Evolutionary conservation across 92 coral and sea anemone species (phyloP).

Genomic region (Phenganax marumi): DNA sequence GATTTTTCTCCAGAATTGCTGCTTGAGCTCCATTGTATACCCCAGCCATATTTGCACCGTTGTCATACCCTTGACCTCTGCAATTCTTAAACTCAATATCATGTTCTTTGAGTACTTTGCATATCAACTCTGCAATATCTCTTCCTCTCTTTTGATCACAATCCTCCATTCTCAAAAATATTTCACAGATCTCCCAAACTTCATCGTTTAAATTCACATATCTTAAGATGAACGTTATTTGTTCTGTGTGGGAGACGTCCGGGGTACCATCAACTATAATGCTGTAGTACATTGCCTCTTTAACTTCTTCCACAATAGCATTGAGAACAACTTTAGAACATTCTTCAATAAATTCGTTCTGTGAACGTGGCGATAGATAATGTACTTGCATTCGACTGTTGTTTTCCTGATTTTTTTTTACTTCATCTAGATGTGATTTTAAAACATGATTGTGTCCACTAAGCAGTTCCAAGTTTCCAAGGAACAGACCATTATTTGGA

Average conservation of each 20-base stretch:
- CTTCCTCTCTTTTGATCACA: slow-evolving; percentile 2
- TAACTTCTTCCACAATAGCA: slow-evolving; percentile 30
- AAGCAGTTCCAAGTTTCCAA: slow-evolving; percentile 21
- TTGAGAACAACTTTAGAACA: slow-evolving; percentile 27
- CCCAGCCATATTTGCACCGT: slow-evolving; percentile 25
- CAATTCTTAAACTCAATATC: neutral
- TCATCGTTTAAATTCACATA: slow-evolving; percentile 5
- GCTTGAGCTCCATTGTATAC: slow-evolving; percentile 13
- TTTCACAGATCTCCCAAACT: neutral
- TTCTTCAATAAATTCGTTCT: slow-evolving; percentile 26
- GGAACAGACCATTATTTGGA: slow-evolving; percentile 23
- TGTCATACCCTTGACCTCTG: slow-evolving; percentile 26
- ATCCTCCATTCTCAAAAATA: slow-evolving; percentile 2
- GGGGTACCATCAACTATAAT: slow-evolving; percentile 29
- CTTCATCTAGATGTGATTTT: slow-evolving; percentile 13
- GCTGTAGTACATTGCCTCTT: slow-evolving; percentile 20
- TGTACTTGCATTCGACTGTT: slow-evolving; percentile 19
- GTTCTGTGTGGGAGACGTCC: slow-evolving; percentile 22
- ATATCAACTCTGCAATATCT: neutral
- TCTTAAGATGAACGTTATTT: slow-evolving; percentile 17
- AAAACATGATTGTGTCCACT: slow-evolving; percentile 11
- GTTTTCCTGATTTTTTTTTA: slow-evolving; percentile 9
- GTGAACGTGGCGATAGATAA: slow-evolving; percentile 23
- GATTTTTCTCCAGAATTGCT: neutral
- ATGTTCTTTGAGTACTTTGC: slow-evolving; percentile 1